Evolutionary conservation across 2,113 vertebrate genomes (phyloP), one percentile per base, ranked within the genome.

Genomic region (Paraplagusia blochii): DNA sequence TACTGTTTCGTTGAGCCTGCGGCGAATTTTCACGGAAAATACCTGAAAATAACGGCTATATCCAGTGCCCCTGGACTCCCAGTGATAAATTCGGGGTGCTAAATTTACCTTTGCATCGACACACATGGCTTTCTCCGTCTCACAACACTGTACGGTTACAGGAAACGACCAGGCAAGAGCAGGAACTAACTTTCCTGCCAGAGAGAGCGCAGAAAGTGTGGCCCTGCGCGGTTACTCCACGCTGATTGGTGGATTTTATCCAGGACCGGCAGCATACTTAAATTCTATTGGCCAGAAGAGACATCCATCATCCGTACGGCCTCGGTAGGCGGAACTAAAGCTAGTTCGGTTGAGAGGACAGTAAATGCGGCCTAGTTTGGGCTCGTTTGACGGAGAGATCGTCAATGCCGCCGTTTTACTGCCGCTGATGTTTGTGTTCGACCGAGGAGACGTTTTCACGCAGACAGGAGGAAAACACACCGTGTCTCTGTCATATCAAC

Each of bases 101-200:
- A 91, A 91, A 90, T 89, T 88, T 91, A 92, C 90, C 90, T 91
- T 90, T 87, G 81, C 88, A 69, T 88, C 85, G 86, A 91, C 90
- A 91, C 91, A 92, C 91, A 92, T 92, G 91, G 91, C 91, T 91
- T 90, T 92, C 91, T 91, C 86, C 90, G 88, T 90, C 89, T 92
- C 89, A 91, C 91, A 92, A 92, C 90, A 91, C 90, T 87, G 88
- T 88, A 84, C 87, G 89, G 84, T 88, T 88, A 90, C 91, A 91
- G 91, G 91, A 92, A 92, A 91, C 91, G 87, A 85, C 88, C 88
- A 88, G 88, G 77, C 82, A 77, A 85, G 86, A 90, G 90, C 90
- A 91, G 89, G 90, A 91, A 91, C 90, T 91, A 90, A 88, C 89
- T 58, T 90, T 86, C 86, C 82, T 81, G 80, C 84, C 66, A 83